Evolutionary conservation across 2,113 vertebrate species (phyloP).

Genomic region (Chunga burmeisteri): DNA sequence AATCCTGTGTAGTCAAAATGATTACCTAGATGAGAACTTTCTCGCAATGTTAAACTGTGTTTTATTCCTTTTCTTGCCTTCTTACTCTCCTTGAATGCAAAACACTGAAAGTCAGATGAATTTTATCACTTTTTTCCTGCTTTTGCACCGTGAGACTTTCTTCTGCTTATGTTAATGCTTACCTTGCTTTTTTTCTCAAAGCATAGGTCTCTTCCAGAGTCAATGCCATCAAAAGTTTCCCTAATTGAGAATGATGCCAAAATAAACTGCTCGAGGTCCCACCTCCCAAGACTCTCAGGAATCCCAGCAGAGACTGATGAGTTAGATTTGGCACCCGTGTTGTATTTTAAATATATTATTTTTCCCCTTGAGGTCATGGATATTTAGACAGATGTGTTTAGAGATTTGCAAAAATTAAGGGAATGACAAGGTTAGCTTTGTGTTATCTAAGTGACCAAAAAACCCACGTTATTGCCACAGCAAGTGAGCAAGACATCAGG

Average conservation of each 20-base stretch:
- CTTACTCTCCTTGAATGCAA: background rate
- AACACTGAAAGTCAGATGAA: background rate
- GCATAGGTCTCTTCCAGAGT: background rate
- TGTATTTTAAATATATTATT: slow-evolving; percentile 20
- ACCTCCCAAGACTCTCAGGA: slow-evolving; percentile 48
- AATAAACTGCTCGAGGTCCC: slow-evolving; percentile 54
- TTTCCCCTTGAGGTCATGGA: slow-evolving; percentile 41
- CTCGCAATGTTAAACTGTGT: background rate
- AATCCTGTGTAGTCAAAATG: background rate
- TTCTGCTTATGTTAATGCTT: background rate
- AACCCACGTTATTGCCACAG: background rate
- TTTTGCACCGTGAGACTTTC: background rate
- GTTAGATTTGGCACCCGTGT: slow-evolving; percentile 55
- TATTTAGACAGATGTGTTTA: slow-evolving; percentile 62
- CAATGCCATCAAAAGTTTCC: slow-evolving; percentile 37
- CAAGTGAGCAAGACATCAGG: background rate
- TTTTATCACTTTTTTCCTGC: background rate
- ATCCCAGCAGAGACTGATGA: slow-evolving; percentile 52
- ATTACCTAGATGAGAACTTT: background rate
- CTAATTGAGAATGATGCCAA: slow-evolving; percentile 33
- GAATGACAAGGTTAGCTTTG: slow-evolving; percentile 2
- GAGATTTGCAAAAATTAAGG: slow-evolving; percentile 29
- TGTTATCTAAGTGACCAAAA: background rate
- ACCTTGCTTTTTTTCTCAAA: background rate
- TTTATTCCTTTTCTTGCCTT: background rate